phyloP scores from a whole-genome alignment of 2,797 vertebrate species.

The Macropodus opercularis region DNA sequence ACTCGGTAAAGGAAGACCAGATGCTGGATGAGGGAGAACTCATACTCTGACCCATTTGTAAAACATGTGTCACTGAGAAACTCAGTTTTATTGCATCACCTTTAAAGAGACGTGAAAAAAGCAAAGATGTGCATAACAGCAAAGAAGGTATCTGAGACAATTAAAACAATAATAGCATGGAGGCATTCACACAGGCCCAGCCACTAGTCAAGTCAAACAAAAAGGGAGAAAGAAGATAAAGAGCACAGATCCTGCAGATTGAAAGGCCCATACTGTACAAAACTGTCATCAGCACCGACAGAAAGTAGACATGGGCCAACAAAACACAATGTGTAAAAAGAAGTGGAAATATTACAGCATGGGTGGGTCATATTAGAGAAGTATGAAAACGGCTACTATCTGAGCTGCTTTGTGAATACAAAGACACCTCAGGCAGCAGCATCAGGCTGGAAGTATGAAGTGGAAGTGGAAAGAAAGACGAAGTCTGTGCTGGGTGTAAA shows the following conservation, averaged over 20 bases:
- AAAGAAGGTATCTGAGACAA: neutral
- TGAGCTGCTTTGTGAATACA: slow-evolving; percentile 9
- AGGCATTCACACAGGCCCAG: slow-evolving; percentile 26
- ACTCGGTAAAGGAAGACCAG: slow-evolving; percentile 95
- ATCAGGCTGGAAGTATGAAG: slow-evolving; percentile 18
- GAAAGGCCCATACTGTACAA: slow-evolving; percentile 7
- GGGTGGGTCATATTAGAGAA: slow-evolving; percentile 27
- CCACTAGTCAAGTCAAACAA: too few relatives aligned
- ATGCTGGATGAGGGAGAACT: slow-evolving; percentile 34
- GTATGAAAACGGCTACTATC: slow-evolving; percentile 15
- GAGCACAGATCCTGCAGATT: slow-evolving; percentile 20
- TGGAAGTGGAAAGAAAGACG: slow-evolving; percentile 5
- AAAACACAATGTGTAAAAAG: slow-evolving; percentile 23
- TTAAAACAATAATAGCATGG: slow-evolving; percentile 19
- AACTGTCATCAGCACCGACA: slow-evolving; percentile 7
- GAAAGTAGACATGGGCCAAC: slow-evolving; percentile 27
- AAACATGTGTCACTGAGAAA: slow-evolving; percentile 27
- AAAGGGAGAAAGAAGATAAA: slow-evolving; percentile 11
- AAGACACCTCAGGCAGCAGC: slow-evolving; percentile 32
- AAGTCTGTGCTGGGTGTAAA: slow-evolving; percentile 14
- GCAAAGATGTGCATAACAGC: slow-evolving; percentile 11
- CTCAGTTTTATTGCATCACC: slow-evolving; percentile 5
- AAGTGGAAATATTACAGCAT: slow-evolving; percentile 34
- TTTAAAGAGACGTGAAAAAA: slow-evolving; percentile 4
- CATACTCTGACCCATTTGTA: slow-evolving; percentile 32